Percentiles rank a stretch among this genome's conserved stretches.
Conservation (phyloP, 2,797 vertebrate genomes). For the Pelobates cultripes region DNA sequence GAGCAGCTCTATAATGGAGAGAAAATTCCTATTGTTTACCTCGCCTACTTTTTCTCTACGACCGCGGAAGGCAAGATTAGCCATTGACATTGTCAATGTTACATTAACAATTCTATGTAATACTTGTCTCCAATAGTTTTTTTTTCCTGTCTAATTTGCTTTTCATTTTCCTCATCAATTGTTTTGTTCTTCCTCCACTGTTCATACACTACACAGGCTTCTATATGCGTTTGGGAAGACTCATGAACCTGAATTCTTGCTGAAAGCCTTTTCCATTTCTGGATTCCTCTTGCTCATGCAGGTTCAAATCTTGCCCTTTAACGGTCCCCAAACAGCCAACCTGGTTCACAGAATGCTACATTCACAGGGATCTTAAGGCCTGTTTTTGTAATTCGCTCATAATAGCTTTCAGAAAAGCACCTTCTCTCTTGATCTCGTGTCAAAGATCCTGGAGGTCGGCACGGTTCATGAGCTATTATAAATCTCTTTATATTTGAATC, state of each 20-base stretch:
- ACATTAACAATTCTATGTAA: slow-evolving; percentile 14
- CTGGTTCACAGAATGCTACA: slow-evolving; percentile 8
- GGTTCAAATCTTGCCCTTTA: slow-evolving; percentile 5
- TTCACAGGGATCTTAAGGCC: background rate
- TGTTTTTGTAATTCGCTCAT: background rate
- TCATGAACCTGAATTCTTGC: background rate
- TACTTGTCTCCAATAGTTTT: slow-evolving; percentile 25
- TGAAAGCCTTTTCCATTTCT: slow-evolving; percentile 3
- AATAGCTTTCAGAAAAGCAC: slow-evolving; percentile 1
- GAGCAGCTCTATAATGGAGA: background rate
- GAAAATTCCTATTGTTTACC: slow-evolving; percentile 11
- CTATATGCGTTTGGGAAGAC: slow-evolving; percentile 3
- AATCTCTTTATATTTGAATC: slow-evolving; percentile 4
- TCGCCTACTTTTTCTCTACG: slow-evolving; percentile 1
- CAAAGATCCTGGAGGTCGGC: background rate
- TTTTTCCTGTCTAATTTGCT: background rate
- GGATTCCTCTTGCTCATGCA: slow-evolving; percentile 15
- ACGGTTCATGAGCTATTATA: background rate
- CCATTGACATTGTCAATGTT: background rate
- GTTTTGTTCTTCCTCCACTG: background rate
- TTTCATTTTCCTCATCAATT: slow-evolving; percentile 13
- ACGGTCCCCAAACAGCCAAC: slow-evolving; percentile 8
- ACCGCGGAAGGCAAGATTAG: slow-evolving; percentile 1
- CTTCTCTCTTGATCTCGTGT: background rate
- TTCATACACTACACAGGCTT: slow-evolving; percentile 3